phyloP scores from a whole-genome alignment of 1,140 invertebrate genomes.

The Leguminivora glycinivorella region DNA sequence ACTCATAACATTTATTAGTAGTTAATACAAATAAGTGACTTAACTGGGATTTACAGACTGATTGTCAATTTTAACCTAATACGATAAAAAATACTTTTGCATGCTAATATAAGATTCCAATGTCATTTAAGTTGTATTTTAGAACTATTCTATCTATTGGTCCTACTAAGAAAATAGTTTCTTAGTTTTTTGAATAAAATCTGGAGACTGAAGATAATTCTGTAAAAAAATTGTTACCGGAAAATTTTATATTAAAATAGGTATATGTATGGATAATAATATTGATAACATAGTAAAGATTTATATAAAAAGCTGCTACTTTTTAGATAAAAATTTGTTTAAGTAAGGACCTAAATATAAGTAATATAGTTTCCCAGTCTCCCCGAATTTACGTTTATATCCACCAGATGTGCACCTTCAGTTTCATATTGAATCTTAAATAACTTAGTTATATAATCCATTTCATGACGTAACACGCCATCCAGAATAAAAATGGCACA shows the following conservation, averaged over 20 bases:
- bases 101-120: conserved; percentile 6
- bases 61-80: not conserved
- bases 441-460: not conserved
- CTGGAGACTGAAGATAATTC: too few relatives aligned
- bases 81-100: not conserved
- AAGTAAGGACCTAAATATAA: too few relatives aligned
- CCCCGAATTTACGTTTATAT: too few relatives aligned
- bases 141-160: conserved; percentile 3
- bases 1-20: conserved; percentile 16
- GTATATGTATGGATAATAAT: too few relatives aligned
- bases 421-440: not conserved
- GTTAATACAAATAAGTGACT: conserved; percentile 11
- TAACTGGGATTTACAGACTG: conserved; percentile 35
- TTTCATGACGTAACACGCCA: not conserved
- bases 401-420: conserved; percentile 4
- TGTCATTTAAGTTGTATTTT: not conserved
- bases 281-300: too few relatives aligned
- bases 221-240: too few relatives aligned
- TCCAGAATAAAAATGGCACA: conserved; percentile 3
- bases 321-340: too few relatives aligned
- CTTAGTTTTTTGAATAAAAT: not conserved
- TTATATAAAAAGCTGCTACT: too few relatives aligned
- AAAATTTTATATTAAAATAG: too few relatives aligned
- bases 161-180: not conserved
- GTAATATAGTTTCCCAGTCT: too few relatives aligned